These are phyloP conservation scores for Berghia stephanieae DNA, from an alignment of 1,140 invertebrate genomes.

Conservation along the genomic window DNA sequence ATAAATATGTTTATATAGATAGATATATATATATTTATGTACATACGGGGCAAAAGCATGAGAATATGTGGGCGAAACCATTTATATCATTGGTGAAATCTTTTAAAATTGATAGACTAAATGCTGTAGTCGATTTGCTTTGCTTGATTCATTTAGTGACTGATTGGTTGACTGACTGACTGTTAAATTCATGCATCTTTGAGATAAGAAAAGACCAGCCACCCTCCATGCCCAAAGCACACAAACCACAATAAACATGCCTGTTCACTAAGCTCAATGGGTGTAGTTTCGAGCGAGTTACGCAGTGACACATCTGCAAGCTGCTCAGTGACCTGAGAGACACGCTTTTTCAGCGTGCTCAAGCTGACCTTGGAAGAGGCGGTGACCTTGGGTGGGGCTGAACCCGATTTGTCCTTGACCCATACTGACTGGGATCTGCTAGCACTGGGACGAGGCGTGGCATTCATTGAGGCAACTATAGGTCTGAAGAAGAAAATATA, in stretches of 20 bases:
- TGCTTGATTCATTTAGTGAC: too few species aligned
- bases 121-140: too few species aligned
- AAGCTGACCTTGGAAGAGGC: slow-evolving; percentile 44
- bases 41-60: too few species aligned
- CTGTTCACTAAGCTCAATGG: slow-evolving; percentile 58
- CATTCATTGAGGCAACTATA: slow-evolving; percentile 24
- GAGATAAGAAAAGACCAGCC: too few species aligned
- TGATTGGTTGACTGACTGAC: too few species aligned
- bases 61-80: too few species aligned
- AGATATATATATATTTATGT: too few species aligned
- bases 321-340: slow-evolving; percentile 49
- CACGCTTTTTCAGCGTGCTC: slow-evolving; percentile 47
- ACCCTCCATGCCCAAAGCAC: too few species aligned
- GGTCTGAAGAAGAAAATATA: slow-evolving; percentile 28
- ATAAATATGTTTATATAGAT: too few species aligned
- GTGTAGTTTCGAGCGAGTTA: slow-evolving; percentile 48
- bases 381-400: slow-evolving; percentile 31
- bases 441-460: slow-evolving; percentile 20
- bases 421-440: slow-evolving; percentile 52
- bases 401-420: slow-evolving; percentile 42
- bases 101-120: too few species aligned
- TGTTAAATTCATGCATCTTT: too few species aligned
- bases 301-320: slow-evolving; percentile 44
- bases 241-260: slow-evolving; percentile 44
- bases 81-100: too few species aligned